phyloP scores from a whole-genome alignment of 2,888 invertebrate genomes.

The Spilosoma lubricipeda region DNA sequence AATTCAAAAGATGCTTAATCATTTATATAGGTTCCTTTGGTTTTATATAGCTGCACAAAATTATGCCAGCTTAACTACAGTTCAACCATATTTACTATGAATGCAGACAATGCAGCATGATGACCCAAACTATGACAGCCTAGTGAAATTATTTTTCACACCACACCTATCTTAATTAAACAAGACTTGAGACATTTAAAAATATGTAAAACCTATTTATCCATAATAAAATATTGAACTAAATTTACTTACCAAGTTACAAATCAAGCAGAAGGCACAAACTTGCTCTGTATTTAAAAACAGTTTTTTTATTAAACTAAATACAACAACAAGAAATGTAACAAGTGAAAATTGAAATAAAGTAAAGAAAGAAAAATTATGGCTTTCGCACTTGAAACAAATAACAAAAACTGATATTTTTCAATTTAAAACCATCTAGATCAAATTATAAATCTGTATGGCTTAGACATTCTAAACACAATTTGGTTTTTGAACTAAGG shows the following conservation, averaged over 20 bases:
- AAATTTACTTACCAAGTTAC: conserved; percentile 1
- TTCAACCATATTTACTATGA: too few species aligned
- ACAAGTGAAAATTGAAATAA: conserved; percentile 55
- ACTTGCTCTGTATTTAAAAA: conserved; percentile 22
- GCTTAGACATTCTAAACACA: conserved; percentile 48
- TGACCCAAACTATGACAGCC: too few species aligned
- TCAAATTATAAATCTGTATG: conserved; percentile 63
- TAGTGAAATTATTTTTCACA: too few species aligned
- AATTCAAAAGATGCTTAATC: too few species aligned
- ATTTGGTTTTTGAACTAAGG: not conserved
- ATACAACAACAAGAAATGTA: conserved; percentile 41
- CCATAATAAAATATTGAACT: not conserved
- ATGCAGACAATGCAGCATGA: too few species aligned
- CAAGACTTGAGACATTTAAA: too few species aligned
- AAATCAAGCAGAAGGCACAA: not conserved
- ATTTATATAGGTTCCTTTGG: too few species aligned
- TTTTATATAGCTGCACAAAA: too few species aligned
- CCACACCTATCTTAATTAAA: too few species aligned
- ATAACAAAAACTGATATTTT: conserved; percentile 74
- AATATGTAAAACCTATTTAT: too few species aligned
- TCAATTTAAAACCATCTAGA: conserved; percentile 65
- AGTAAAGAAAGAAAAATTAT: conserved; percentile 65
- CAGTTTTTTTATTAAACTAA: conserved; percentile 24
- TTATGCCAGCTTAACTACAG: too few species aligned
- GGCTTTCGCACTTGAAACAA: conserved; percentile 63